Percentiles rank a stretch among this genome's conserved stretches.
These are phyloP conservation scores for Maccullochella peelii DNA, from an alignment of 2,113 vertebrate species.

Conservation along the genomic window DNA sequence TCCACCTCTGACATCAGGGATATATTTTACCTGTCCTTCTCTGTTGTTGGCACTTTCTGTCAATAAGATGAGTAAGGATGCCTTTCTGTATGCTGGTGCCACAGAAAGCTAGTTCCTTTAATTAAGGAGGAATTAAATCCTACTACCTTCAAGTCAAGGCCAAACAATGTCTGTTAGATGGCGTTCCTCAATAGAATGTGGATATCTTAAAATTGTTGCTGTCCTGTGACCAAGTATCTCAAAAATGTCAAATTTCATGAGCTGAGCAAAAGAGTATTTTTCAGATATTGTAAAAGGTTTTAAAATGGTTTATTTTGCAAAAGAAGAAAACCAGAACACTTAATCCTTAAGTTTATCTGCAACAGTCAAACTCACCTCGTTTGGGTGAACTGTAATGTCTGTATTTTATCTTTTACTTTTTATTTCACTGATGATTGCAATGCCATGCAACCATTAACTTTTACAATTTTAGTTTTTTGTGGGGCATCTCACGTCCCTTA, in stretches of 20 bases:
- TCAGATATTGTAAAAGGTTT: no score
- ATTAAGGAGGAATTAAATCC: neutral
- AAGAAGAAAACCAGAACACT: no score
- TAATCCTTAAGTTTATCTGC: no score
- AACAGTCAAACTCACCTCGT: no score
- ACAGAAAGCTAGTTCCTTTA: neutral
- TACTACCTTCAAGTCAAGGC: neutral
- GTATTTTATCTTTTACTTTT: no score
- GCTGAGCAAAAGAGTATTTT: neutral
- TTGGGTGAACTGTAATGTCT: no score
- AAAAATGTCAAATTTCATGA: neutral
- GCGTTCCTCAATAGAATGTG: neutral
- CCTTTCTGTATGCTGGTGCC: neutral
- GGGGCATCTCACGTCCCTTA: slow-evolving; percentile 45
- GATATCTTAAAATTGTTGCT: neutral
- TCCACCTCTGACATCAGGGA: neutral
- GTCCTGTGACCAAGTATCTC: neutral
- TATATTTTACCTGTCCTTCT: neutral
- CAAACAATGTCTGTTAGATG: neutral
- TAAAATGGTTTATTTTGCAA: neutral
- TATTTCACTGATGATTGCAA: no score
- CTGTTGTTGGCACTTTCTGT: neutral
- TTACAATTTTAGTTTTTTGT: no score
- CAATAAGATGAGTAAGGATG: neutral
- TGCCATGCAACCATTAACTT: no score